Base-by-base conservation (phyloP, 37 sponge, comb jelly and placozoan genomes). In the Halisarca cf. caerulea region DNA sequence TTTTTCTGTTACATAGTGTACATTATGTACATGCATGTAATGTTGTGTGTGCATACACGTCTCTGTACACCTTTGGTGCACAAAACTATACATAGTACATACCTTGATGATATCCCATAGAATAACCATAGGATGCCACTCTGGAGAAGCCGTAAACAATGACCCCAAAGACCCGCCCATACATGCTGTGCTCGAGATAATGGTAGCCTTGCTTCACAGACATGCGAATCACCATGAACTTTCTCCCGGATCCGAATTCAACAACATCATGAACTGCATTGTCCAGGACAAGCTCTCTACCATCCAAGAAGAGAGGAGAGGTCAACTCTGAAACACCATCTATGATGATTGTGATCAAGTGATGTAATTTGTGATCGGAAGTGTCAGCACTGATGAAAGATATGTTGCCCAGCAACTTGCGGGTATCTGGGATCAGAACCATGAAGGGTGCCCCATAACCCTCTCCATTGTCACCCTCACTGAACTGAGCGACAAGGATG, bases 91-190 rank as follows among this genome's bases (percentile, higher is more conserved):
- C n/a, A n/a, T n/a, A n/a, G n/a, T 14, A 69, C 37, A 30, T 6
- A 74, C 77, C 77, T 38, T 74, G 42, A n/a, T 74, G 45, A 40
- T 44, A 74, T 33, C 77, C 77, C 42, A 74, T 33, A 20, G 77
- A 74, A 40, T 74, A 74, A 3, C 77, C 77, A 41, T 74, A 74
- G 44, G 77, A 74, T 20, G 36, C 42, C 1, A 41, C 77, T 40
- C 77, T 74, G 11, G 45, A n/a, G 36, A 74, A 74, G 45, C 77
- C 77, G 24, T 74, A 74, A n/a, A 43, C 77, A 42, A 74, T 2
- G 21, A 74, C 2, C 18, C 42, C 45, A 24, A 74, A 74, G 11
- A 74, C 21, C 45, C 41, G 40, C 25, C 44, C 42, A 40, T 25
- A 2, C 11, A 36, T 74, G 77, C 6, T 11, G 25, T 74, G 77